A percentile compares a stretch with the other conserved stretches of the same genome.
Evolutionary conservation across 2,888 invertebrate genomes (phyloP).

Genomic region (Phrixothrix hirtus): DNA sequence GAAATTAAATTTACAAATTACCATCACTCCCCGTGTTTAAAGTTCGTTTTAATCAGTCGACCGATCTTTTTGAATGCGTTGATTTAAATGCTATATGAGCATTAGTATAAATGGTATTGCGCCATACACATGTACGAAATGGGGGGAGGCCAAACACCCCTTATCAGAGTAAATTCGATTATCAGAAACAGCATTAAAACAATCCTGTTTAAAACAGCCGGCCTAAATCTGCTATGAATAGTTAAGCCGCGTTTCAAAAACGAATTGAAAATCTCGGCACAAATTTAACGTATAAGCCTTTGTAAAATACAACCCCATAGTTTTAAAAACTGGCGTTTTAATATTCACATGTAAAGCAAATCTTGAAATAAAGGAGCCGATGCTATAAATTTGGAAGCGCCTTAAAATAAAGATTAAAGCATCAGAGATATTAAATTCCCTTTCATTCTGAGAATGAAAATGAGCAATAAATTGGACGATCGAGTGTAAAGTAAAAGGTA

Average conservation of each 20-base stretch:
- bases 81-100: conserved; percentile 52
- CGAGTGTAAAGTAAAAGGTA: conserved; percentile 33
- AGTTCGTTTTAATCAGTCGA: conserved; percentile 55
- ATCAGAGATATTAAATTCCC: conserved; percentile 23
- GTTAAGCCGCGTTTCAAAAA: conserved; percentile 37
- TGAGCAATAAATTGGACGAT: conserved; percentile 40
- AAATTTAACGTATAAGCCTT: conserved; percentile 22
- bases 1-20: conserved; percentile 48
- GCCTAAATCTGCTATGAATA: conserved; percentile 44
- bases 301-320: too few species aligned
- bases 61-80: conserved; percentile 52
- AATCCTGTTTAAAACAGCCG: conserved; percentile 59
- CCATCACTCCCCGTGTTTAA: conserved; percentile 46
- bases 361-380: conserved; percentile 10
- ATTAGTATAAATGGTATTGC: conserved; percentile 52
- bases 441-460: conserved; percentile 28
- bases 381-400: conserved; percentile 11
- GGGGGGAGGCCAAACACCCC: conserved; percentile 43
- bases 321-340: too few species aligned
- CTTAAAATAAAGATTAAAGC: conserved; percentile 21
- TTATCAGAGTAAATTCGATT: conserved; percentile 61
- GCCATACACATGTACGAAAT: conserved; percentile 47
- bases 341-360: too few species aligned
- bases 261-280: conserved; percentile 38
- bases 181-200: conserved; percentile 65